A percentile compares a stretch with the other conserved stretches of the same genome.
These are phyloP conservation scores for Cyclopterus lumpus DNA, from an alignment of 2,797 vertebrate genomes.

Conservation along the genomic window DNA sequence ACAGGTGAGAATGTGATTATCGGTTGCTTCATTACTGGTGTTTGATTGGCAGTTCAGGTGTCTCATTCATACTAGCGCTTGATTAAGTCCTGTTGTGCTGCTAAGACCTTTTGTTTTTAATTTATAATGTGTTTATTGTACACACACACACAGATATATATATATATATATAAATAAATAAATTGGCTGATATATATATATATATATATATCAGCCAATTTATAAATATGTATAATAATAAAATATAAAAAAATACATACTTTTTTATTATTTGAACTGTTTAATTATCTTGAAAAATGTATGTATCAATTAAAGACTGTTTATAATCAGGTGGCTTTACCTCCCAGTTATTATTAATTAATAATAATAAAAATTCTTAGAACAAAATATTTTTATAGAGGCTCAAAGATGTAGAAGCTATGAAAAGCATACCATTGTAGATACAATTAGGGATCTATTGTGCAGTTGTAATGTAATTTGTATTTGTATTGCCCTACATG, in stretches of 20 bases:
- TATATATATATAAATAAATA: too few relatives aligned
- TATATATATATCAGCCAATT: neutral
- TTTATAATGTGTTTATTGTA: neutral
- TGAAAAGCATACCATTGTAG: neutral
- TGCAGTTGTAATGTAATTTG: neutral
- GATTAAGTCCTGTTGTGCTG: neutral
- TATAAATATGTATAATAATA: neutral
- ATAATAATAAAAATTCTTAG: too few relatives aligned
- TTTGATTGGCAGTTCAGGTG: neutral
- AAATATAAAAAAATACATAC: neutral
- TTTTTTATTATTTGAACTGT: neutral
- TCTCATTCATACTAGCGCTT: neutral
- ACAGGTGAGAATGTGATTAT: neutral
- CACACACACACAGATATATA: too few relatives aligned
- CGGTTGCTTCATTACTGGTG: neutral
- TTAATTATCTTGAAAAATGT: neutral
- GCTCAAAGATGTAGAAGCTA: neutral
- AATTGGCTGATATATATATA: too few relatives aligned
- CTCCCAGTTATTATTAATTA: too few relatives aligned
- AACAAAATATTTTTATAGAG: neutral
- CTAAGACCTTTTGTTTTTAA: neutral
- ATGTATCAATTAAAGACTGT: too few relatives aligned
- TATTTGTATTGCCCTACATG: neutral
- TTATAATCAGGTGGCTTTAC: too few relatives aligned
- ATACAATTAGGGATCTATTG: neutral